A percentile compares a stretch with the other conserved stretches of the same genome.
Evolutionary conservation across 2,797 vertebrate genomes (phyloP).

Genomic region (Myotis myotis): DNA sequence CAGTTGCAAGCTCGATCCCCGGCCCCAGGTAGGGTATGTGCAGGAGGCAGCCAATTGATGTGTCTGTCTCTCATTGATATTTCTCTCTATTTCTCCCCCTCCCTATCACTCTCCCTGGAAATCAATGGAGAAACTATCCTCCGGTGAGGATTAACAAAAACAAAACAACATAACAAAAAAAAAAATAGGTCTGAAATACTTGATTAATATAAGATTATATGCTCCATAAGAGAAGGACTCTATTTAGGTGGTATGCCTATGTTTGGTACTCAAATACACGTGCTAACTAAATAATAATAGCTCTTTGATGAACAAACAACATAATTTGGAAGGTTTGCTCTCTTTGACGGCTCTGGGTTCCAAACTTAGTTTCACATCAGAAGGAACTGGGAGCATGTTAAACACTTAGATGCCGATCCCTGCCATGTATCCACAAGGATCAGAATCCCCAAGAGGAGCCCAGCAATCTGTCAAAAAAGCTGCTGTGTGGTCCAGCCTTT

Average conservation of each 20-base stretch:
- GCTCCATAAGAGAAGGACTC: neutral
- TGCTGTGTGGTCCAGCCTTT: neutral
- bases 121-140: no score
- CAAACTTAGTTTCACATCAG: neutral
- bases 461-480: neutral
- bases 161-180: no score
- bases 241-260: no score
- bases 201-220: neutral
- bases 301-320: neutral
- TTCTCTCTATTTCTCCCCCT: no score
- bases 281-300: neutral
- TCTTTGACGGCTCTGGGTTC: neutral
- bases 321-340: neutral
- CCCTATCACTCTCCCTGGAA: no score
- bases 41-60: no score
- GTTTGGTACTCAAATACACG: neutral
- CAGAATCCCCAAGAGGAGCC: neutral
- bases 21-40: no score
- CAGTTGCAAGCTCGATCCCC: no score
- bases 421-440: neutral
- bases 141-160: no score
- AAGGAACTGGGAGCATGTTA: neutral
- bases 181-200: neutral
- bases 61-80: no score
- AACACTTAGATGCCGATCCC: neutral